Evolutionary conservation across 2,113 vertebrate species (phyloP).

Genomic region (Prunella himalayana): DNA sequence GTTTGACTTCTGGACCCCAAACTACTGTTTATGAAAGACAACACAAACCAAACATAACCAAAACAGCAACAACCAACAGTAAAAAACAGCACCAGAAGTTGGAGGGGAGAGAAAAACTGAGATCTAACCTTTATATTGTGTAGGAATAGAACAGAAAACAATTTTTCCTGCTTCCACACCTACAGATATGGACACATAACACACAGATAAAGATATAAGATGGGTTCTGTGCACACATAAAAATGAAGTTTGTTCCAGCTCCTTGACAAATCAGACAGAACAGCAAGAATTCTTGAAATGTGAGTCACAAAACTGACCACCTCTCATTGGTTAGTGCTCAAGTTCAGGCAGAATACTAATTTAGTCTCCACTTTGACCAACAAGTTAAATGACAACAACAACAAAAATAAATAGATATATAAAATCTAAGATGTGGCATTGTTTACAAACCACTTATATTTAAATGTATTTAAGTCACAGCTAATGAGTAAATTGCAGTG

Average conservation of each 20-base stretch:
- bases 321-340: background rate
- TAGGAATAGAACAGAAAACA: background rate
- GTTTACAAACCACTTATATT: background rate
- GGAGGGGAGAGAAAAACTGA: background rate
- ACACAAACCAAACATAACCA: background rate
- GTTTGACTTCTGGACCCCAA: background rate
- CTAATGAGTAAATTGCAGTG: background rate
- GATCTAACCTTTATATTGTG: background rate
- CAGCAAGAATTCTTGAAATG: slow-evolving; percentile 19
- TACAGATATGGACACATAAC: background rate
- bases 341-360: background rate
- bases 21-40: background rate
- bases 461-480: background rate
- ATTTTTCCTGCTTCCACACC: background rate
- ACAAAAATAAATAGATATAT: background rate
- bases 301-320: background rate
- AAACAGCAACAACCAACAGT: background rate
- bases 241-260: background rate
- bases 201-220: background rate
- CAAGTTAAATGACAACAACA: background rate
- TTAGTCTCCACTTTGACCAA: background rate
- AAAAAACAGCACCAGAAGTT: background rate
- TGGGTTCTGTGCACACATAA: background rate
- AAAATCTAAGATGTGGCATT: background rate
- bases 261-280: background rate